Base-by-base conservation (phyloP, 2,113 vertebrate genomes). In the Callopanchax toddi region DNA sequence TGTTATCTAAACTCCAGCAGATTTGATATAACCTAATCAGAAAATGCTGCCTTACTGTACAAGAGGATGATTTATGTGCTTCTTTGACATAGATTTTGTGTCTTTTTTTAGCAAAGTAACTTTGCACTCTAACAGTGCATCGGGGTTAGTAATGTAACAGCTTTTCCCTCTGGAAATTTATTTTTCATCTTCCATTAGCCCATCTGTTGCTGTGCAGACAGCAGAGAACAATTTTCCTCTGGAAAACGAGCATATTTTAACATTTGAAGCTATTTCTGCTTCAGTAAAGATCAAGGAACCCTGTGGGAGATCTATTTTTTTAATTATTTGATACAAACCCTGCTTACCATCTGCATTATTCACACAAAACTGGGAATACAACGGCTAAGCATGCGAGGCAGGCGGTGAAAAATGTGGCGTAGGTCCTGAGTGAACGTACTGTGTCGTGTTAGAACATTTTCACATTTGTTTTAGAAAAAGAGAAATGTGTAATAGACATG, bases 201-300 rank as follows among this genome's bases (percentile, higher is more conserved):
- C 89, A 90, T 88, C 83, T 90, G 86, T 85, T 89, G 85, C 74
- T 53, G 57, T 52, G 67, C 75, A 73, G 42, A 74, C 80, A 81
- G 73, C 52, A 72, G 71, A 82, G 72, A 81, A 79, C 76, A 74
- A 74, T 71, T 62, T 74, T 74, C 64, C 76, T 65, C 42, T 54
- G 65, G 78, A 57, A 83, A 81, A 81, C 50, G 61, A 75, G 64
- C 72, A 70, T 71, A 82, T 84, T 87, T 80, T 72, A 74, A 72
- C 86, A 85, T 68, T 75, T 55, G 3, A 49, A 79, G 71, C 64
- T 76, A 76, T 86, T 86, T 87, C 82, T 67, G 77, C 79, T 80
- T 79, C 76, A 80, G 39, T 74, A 79, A 71, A 75, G 71, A 82
- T 84, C 74, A 86, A 79, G 84, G 42, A 74, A 83, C 64, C 86